These are phyloP conservation scores for Naja naja DNA, from an alignment of 2,113 vertebrate species.

Conservation along the genomic window DNA sequence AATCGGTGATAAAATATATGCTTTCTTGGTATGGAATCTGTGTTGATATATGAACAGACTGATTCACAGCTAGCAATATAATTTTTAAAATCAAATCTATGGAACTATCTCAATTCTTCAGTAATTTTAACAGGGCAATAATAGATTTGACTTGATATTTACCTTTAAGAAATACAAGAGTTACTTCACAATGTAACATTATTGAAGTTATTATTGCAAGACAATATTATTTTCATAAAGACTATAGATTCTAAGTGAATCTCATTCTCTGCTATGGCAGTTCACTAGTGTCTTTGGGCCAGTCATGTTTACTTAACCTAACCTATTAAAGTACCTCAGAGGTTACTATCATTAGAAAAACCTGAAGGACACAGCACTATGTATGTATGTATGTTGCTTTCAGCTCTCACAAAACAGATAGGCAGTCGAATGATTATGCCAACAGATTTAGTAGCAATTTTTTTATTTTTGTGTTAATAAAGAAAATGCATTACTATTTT, in stretches of 20 bases:
- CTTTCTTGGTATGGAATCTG: not conserved
- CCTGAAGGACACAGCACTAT: not conserved
- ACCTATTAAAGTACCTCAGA: not conserved
- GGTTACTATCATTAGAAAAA: not conserved
- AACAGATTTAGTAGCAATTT: not conserved
- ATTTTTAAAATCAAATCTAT: constrained; percentile 15
- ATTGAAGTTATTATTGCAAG: not conserved
- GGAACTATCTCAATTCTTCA: constrained; percentile 11
- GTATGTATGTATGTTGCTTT: not conserved
- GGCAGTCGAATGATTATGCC: not conserved
- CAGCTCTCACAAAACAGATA: not conserved
- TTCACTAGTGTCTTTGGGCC: not conserved
- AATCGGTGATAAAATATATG: not conserved
- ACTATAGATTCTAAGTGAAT: not conserved
- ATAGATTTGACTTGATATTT: not conserved
- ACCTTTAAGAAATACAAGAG: not conserved
- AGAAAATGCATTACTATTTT: not conserved
- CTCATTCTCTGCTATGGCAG: not conserved
- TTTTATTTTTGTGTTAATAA: not conserved
- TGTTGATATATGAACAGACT: constrained; percentile 14
- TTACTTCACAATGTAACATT: not conserved
- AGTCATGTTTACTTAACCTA: not conserved
- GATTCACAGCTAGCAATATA: constrained; percentile 31
- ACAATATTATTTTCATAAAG: not conserved
- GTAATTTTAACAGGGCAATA: not conserved